phyloP scores from a whole-genome alignment of 2,113 vertebrate genomes.

The Chaetops frenatus region DNA sequence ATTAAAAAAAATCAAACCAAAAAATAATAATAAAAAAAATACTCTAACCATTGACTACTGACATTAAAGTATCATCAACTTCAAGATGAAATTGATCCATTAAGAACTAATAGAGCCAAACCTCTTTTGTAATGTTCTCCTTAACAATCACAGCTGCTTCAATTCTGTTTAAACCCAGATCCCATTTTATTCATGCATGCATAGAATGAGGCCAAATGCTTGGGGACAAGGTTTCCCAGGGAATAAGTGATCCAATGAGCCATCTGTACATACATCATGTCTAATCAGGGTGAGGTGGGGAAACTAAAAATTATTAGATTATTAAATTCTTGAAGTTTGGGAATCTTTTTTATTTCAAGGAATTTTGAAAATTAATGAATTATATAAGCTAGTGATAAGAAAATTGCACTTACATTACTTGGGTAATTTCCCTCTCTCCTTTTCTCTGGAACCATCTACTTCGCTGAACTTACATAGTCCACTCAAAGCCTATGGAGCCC shows the following conservation, averaged over 20 bases:
- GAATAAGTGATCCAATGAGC: neutral
- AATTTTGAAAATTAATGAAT: neutral
- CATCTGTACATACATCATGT: neutral
- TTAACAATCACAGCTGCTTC: neutral
- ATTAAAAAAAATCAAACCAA: neutral
- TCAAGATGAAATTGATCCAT: neutral
- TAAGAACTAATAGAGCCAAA: neutral
- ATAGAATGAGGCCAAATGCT: neutral
- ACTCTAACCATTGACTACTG: neutral
- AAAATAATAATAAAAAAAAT: neutral
- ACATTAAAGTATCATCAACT: neutral
- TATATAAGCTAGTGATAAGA: neutral
- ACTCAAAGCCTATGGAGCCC: neutral
- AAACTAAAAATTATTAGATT: neutral
- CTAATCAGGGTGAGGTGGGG: neutral
- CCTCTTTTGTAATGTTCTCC: neutral
- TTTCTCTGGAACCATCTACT: neutral
- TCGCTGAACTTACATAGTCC: neutral
- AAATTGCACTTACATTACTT: neutral
- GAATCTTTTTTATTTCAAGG: neutral
- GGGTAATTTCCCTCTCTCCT: neutral
- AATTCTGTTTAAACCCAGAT: neutral
- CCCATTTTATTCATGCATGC: neutral
- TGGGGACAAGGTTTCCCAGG: neutral
- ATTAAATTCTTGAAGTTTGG: neutral